phyloP scores from a whole-genome alignment of 1,140 invertebrate genomes.

The Drosophila littoralis region DNA sequence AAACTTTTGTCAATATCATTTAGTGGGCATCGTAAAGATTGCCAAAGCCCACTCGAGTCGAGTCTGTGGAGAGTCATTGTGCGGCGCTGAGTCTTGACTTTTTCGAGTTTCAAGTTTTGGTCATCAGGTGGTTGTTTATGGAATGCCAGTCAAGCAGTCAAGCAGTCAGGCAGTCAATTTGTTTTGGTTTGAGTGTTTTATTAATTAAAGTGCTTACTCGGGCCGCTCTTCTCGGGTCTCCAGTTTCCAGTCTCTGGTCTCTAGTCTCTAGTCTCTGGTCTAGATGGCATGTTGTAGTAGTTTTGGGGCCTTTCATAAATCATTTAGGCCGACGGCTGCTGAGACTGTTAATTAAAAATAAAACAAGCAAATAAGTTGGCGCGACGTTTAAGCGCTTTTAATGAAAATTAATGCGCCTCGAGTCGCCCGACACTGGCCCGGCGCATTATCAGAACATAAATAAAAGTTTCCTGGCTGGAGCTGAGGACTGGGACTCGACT shows the following conservation, averaged over 20 bases:
- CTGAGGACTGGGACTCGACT: conserved; percentile 13
- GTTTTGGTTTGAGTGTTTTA: conserved; percentile 76
- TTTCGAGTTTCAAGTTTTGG: conserved; percentile 41
- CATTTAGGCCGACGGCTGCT: conserved; percentile 52
- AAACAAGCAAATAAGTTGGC: conserved; percentile 75
- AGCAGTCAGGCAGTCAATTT: conserved; percentile 67
- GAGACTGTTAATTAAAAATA: conserved; percentile 75
- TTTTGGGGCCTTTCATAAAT: conserved; percentile 66
- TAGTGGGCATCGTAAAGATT: conserved; percentile 82
- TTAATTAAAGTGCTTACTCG: conserved; percentile 77
- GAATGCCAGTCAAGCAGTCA: conserved; percentile 34
- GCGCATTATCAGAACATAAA: conserved; percentile 60
- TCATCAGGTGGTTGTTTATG: conserved; percentile 11
- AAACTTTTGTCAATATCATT: conserved; percentile 81
- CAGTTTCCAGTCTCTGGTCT: conserved; percentile 16
- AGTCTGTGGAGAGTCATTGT: conserved; percentile 71
- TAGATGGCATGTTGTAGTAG: conserved; percentile 10
- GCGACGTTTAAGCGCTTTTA: conserved; percentile 77
- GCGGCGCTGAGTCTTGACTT: conserved; percentile 31
- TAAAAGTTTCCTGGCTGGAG: conserved; percentile 58
- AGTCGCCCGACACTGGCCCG: conserved; percentile 12
- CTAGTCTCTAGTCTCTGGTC: conserved; percentile 17
- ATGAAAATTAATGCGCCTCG: conserved; percentile 78
- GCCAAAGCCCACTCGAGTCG: conserved; percentile 74
- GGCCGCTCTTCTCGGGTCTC: conserved; percentile 19